phyloP scores from a whole-genome alignment of 2,888 invertebrate species.

The Chromoteleia sp. region DNA sequence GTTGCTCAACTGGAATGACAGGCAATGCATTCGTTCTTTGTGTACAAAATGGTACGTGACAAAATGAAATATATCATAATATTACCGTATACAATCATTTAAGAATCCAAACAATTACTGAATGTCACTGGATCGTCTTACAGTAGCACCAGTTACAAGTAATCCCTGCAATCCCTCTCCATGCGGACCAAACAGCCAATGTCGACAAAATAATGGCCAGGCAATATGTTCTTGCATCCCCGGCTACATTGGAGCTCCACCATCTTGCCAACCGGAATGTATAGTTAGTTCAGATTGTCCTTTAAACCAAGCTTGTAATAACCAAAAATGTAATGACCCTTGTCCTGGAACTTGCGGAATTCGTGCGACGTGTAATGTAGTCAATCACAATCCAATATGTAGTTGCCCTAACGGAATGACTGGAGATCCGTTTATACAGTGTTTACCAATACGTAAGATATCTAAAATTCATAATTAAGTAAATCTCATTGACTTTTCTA shows the following conservation, averaged over 20 bases:
- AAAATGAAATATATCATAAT: too few relatives aligned
- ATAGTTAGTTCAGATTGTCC: slow-evolving; percentile 87
- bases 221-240: slow-evolving; percentile 85
- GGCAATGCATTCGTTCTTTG: slow-evolving; percentile 85
- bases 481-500: neutral
- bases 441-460: slow-evolving; percentile 39
- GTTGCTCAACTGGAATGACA: slow-evolving; percentile 88
- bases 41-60: slow-evolving; percentile 54
- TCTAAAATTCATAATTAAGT: neutral
- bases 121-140: too few relatives aligned
- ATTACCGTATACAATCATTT: too few relatives aligned
- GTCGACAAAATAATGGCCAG: slow-evolving; percentile 86
- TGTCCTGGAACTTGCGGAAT: slow-evolving; percentile 92
- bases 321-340: slow-evolving; percentile 91
- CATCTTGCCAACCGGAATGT: slow-evolving; percentile 89
- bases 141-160: slow-evolving; percentile 23
- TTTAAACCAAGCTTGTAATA: slow-evolving; percentile 87
- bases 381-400: slow-evolving; percentile 89
- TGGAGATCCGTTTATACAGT: slow-evolving; percentile 89
- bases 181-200: slow-evolving; percentile 88
- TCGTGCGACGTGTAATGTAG: slow-evolving; percentile 87
- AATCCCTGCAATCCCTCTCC: slow-evolving; percentile 91
- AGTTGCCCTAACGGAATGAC: slow-evolving; percentile 85
- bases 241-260: slow-evolving; percentile 86
- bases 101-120: too few relatives aligned